phyloP scores from a whole-genome alignment of 2,888 invertebrate species.

The Parapristionchus giblindavisi region DNA sequence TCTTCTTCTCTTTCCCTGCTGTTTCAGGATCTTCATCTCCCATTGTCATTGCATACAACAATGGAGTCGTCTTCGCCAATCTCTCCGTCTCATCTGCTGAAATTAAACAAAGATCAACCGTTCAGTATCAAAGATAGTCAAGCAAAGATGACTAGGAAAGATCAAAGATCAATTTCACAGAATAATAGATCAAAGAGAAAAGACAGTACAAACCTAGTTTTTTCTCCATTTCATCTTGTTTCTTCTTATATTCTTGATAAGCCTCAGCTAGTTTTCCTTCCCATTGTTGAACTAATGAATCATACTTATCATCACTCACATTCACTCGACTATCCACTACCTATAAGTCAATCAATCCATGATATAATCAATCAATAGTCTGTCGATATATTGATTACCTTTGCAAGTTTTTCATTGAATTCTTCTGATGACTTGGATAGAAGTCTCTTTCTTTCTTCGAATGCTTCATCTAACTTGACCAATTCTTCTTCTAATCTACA shows the following conservation, averaged over 20 bases:
- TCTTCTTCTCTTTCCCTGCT: constrained; percentile 27
- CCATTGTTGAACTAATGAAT: constrained; percentile 30
- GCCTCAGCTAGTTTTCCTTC: constrained; percentile 37
- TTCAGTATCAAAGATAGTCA: neutral
- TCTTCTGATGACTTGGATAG: constrained; percentile 18
- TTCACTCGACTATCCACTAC: constrained; percentile 29
- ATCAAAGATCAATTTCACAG: constrained; percentile 8
- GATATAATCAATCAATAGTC: neutral
- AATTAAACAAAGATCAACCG: constrained; percentile 12
- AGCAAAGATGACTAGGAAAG: constrained; percentile 3
- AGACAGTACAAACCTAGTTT: neutral
- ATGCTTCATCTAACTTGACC: neutral
- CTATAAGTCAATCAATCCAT: neutral
- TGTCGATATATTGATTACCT: constrained; percentile 7
- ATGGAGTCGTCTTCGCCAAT: constrained; percentile 37
- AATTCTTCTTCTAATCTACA: constrained; percentile 36
- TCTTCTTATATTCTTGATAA: constrained; percentile 36
- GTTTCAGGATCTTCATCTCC: constrained; percentile 35
- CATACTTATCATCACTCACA: constrained; percentile 37
- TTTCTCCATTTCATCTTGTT: constrained; percentile 30
- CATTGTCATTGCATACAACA: constrained; percentile 38
- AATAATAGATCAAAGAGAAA: neutral
- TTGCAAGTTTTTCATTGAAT: constrained; percentile 34
- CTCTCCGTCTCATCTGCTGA: constrained; percentile 14
- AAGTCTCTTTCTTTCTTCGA: constrained; percentile 26